These are phyloP conservation scores for Atherinomorus stipes DNA, from an alignment of 2,113 vertebrate genomes.

Conservation along the genomic window DNA sequence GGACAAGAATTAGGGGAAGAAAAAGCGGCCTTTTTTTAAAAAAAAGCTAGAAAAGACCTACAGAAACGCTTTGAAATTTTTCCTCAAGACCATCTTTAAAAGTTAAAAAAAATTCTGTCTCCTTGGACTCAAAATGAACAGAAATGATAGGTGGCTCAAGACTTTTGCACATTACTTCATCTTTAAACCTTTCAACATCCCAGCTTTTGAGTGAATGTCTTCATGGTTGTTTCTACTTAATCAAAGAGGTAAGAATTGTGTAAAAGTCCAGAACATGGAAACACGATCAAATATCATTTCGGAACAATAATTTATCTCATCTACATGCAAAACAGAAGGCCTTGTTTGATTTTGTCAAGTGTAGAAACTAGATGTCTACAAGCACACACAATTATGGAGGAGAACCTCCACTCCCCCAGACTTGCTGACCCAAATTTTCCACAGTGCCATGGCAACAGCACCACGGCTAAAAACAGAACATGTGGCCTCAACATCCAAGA, in stretches of 20 bases:
- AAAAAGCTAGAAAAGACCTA: too few relatives aligned
- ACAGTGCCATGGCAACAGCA: conserved; percentile 29
- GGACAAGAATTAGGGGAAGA: too few relatives aligned
- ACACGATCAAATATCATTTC: background rate
- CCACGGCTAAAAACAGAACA: background rate
- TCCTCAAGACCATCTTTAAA: too few relatives aligned
- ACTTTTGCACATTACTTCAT: too few relatives aligned
- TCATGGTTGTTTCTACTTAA: background rate
- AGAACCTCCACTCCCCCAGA: background rate
- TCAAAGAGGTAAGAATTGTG: background rate
- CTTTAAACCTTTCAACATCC: too few relatives aligned
- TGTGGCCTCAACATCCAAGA: background rate
- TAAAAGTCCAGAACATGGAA: background rate
- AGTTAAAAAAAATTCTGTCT: too few relatives aligned
- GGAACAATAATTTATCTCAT: background rate
- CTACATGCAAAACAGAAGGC: background rate
- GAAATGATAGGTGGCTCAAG: too few relatives aligned
- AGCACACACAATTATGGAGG: background rate
- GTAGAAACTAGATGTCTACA: background rate
- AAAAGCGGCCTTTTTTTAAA: too few relatives aligned
- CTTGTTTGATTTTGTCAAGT: fast-evolving
- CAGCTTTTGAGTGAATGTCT: too few relatives aligned
- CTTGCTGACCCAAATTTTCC: conserved; percentile 12
- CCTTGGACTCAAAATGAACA: too few relatives aligned
- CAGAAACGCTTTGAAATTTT: too few relatives aligned